Conservation (phyloP, 2,113 vertebrate genomes). For the Motacilla tschutschensis region DNA sequence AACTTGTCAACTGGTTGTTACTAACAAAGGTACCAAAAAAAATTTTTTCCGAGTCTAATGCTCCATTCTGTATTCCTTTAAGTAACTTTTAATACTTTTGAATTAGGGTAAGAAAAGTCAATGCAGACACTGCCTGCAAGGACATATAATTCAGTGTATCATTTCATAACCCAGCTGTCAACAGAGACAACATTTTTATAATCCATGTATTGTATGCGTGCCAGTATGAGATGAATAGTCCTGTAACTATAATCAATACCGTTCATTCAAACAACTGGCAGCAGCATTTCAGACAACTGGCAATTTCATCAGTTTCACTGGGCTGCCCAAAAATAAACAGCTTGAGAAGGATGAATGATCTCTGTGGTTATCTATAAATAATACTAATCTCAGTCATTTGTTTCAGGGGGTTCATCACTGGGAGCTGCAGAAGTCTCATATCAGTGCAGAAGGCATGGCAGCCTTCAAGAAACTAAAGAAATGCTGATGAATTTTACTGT, state of each 20-base stretch:
- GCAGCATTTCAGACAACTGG: constrained; percentile 68
- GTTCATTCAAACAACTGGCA: constrained; percentile 70
- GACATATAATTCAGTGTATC: constrained; percentile 52
- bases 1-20: constrained; percentile 22
- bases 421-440: not conserved
- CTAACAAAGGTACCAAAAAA: not conserved
- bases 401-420: constrained; percentile 24
- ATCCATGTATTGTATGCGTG: constrained; percentile 35
- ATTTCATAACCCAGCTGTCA: constrained; percentile 59
- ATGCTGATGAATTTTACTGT: not conserved
- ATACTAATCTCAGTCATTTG: constrained; percentile 51
- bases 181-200: constrained; percentile 51
- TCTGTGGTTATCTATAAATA: constrained; percentile 55
- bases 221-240: constrained; percentile 62
- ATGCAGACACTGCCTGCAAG: constrained; percentile 37
- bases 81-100: constrained; percentile 48
- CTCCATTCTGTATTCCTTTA: constrained; percentile 26
- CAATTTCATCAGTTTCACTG: constrained; percentile 66
- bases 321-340: constrained; percentile 65
- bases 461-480: not conserved
- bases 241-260: constrained; percentile 65
- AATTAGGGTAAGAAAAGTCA: constrained; percentile 48
- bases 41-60: constrained; percentile 2
- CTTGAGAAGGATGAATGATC: constrained; percentile 51
- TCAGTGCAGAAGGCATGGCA: not conserved